Evolutionary conservation across 1,140 invertebrate species (phyloP), one percentile per base, ranked within the genome.

Genomic region (Tetramorium alpestre): DNA sequence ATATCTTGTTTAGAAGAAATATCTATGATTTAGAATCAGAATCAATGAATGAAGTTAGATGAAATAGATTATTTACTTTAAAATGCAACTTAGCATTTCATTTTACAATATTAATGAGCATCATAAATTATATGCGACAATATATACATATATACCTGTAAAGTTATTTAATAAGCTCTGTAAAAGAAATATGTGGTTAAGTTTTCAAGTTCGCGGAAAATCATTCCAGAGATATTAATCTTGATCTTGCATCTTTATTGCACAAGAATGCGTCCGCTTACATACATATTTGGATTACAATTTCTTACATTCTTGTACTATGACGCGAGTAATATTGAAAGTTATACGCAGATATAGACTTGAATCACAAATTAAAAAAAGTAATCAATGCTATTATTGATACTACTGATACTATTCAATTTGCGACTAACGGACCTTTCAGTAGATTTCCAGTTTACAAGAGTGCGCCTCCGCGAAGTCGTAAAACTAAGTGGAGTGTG

Each of bases 401-500:
- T 84, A 84, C 80, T 73, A 73, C 51, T 25, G n/a, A 8, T 73
- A 44, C 54, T 84, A 73, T 18, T 25, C 18, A 38, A 60, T 22
- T 28, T 72, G 7, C 33, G 41, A 84, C 69, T 84, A 84, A 0
- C 11, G n/a, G 8, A 44, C 10, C 3, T 60, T 84, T 70, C 28
- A 41, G 8, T 6, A 28, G 51, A 67, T 22, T 58, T 51, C 8
- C 47, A 4, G 11, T 22, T 87, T 60, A 85, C 51, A 54, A 33
- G 18, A 44, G 13, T 11, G 11, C 22, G 13, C 73, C 73, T 77
- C 72, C 90, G 0, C 89, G 85, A 38, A 92, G 88, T 41, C 90
- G 91, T 47, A 86, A 58, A 62, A 85, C 96, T 96, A 96, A 97
- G 96, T 92, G 60, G 13, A 87, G 49, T 22, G 70, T 85, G 4